Evolutionary conservation across 1,140 invertebrate species (phyloP).

Genomic region (Melitaea cinxia): DNA sequence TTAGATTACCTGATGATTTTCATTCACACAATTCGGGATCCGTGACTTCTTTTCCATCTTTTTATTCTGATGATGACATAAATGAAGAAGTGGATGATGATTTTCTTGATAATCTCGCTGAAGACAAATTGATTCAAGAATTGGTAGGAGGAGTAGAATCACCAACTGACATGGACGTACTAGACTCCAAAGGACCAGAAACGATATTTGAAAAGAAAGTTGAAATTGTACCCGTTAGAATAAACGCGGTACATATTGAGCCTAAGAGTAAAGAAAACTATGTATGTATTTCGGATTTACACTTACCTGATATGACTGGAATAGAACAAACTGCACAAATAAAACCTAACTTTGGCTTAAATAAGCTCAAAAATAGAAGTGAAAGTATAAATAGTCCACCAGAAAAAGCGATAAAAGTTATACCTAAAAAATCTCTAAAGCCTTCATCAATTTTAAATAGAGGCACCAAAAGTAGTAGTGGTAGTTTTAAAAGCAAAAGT

Average conservation of each 20-base stretch:
- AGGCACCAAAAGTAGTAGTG: constrained; percentile 41
- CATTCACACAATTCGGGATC: constrained; percentile 65
- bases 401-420: constrained; percentile 68
- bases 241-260: constrained; percentile 53
- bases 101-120: constrained; percentile 57
- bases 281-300: constrained; percentile 62
- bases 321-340: constrained; percentile 72
- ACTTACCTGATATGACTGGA: constrained; percentile 60
- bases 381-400: constrained; percentile 72
- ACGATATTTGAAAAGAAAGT: constrained; percentile 71
- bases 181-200: constrained; percentile 79
- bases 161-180: constrained; percentile 64
- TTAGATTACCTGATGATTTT: constrained; percentile 69
- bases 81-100: constrained; percentile 65
- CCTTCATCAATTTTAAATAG: constrained; percentile 58
- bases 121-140: constrained; percentile 71
- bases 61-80: constrained; percentile 68
- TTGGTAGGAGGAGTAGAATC: constrained; percentile 71
- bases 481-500: constrained; percentile 52
- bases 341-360: constrained; percentile 73
- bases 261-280: constrained; percentile 67
- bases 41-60: constrained; percentile 68
- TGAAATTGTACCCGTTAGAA: constrained; percentile 72
- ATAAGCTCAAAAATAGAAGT: constrained; percentile 69
- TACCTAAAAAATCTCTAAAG: constrained; percentile 60